Conservation (phyloP, 2,797 vertebrate genomes). For the Lagocephalus sceleratus region DNA sequence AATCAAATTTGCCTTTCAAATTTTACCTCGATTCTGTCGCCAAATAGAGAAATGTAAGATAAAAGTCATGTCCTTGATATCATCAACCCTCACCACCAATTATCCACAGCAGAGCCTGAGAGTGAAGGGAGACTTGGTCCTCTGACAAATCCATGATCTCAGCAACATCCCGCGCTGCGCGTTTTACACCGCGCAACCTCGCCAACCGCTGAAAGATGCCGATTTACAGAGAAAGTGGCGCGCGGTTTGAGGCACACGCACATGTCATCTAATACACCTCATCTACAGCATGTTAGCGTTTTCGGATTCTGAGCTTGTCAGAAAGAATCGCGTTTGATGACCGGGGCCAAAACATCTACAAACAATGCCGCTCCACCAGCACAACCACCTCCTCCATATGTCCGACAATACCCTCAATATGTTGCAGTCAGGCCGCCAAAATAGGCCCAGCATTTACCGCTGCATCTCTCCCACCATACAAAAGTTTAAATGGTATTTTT, state of each 20-base stretch:
- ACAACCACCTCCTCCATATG: slow-evolving; percentile 2
- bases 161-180: not conserved
- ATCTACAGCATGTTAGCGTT: not conserved
- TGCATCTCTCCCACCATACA: not conserved
- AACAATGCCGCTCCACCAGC: not conserved
- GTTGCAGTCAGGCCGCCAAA: not conserved
- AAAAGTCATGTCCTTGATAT: slow-evolving; percentile 14
- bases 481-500: not conserved
- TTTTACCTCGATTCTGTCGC: slow-evolving; percentile 15
- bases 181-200: no score
- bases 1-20: slow-evolving; percentile 14
- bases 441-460: not conserved
- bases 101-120: slow-evolving; percentile 24
- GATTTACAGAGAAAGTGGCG: no score
- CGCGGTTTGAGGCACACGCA: no score
- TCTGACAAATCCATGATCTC: slow-evolving; percentile 39
- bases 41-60: not conserved
- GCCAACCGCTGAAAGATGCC: no score
- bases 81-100: slow-evolving; percentile 20
- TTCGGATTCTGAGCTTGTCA: no score
- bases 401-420: slow-evolving; percentile 2
- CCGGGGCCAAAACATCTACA: not conserved
- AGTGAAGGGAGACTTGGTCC: slow-evolving; percentile 8
- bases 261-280: not conserved
- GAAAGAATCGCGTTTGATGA: not conserved